phyloP scores from a whole-genome alignment of 2,888 invertebrate genomes.

The Macrosiphum euphorbiae region DNA sequence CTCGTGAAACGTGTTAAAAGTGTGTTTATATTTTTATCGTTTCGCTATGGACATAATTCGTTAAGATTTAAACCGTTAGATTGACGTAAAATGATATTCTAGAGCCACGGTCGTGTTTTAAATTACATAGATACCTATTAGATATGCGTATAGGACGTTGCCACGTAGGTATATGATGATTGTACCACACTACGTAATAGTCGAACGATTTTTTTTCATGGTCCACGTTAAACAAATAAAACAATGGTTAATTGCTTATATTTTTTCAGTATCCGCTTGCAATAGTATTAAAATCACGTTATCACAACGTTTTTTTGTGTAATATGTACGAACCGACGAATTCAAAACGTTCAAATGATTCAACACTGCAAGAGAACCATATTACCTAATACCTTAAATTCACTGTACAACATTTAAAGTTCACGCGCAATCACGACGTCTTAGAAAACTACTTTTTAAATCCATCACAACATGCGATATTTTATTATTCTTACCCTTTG shows the following conservation, averaged over 20 bases:
- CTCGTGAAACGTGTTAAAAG: background rate
- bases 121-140: background rate
- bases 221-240: constrained; percentile 31
- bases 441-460: constrained; percentile 21
- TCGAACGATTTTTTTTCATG: background rate
- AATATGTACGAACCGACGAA: background rate
- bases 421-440: background rate
- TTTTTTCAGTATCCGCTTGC: constrained; percentile 38
- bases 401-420: background rate
- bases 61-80: background rate
- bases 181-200: background rate
- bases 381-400: background rate
- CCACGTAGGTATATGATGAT: background rate
- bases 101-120: background rate
- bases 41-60: background rate
- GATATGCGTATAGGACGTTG: background rate
- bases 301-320: background rate
- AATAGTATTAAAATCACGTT: constrained; percentile 10
- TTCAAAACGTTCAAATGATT: background rate
- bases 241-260: constrained; percentile 24
- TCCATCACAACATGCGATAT: background rate
- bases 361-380: background rate
- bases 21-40: background rate
- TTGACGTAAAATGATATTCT: background rate
- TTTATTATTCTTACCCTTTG: background rate